Percentiles rank a stretch among this genome's conserved stretches.
These are phyloP conservation scores for Allacma fusca DNA, from an alignment of 2,888 invertebrate genomes.

Conservation along the genomic window DNA sequence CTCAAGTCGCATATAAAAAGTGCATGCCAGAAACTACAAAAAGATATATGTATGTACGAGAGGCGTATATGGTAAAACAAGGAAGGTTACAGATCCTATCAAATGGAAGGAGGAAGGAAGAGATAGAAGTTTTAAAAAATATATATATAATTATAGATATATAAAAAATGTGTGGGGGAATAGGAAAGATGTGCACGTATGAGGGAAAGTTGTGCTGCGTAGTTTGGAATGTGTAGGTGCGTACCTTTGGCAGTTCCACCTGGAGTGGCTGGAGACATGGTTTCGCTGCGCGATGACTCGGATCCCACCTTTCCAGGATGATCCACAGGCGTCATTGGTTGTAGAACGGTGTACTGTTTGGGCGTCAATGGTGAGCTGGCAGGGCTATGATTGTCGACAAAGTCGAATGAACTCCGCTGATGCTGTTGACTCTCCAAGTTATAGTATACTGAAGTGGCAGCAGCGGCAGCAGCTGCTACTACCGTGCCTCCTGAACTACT, in stretches of 20 bases:
- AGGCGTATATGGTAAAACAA: no score
- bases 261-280: constrained; percentile 55
- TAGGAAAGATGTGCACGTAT: constrained; percentile 17
- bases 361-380: constrained; percentile 55
- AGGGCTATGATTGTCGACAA: constrained; percentile 53
- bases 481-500: constrained; percentile 30
- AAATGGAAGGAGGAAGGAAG: constrained; percentile 21
- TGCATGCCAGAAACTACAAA: no score
- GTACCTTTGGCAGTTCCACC: constrained; percentile 56
- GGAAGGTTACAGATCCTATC: no score
- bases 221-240: constrained; percentile 31
- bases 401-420: constrained; percentile 54
- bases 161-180: constrained; percentile 35
- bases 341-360: constrained; percentile 55
- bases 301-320: constrained; percentile 55
- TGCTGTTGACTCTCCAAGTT: constrained; percentile 53
- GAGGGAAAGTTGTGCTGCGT: constrained; percentile 39
- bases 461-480: constrained; percentile 37
- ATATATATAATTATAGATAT: not conserved
- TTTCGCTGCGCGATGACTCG: constrained; percentile 54
- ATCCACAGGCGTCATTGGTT: constrained; percentile 58
- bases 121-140: not conserved
- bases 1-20: no score
- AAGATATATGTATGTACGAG: no score
- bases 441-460: constrained; percentile 49